Evolutionary conservation across 2,113 vertebrate species (phyloP).

Genomic region (Pteropus alecto): DNA sequence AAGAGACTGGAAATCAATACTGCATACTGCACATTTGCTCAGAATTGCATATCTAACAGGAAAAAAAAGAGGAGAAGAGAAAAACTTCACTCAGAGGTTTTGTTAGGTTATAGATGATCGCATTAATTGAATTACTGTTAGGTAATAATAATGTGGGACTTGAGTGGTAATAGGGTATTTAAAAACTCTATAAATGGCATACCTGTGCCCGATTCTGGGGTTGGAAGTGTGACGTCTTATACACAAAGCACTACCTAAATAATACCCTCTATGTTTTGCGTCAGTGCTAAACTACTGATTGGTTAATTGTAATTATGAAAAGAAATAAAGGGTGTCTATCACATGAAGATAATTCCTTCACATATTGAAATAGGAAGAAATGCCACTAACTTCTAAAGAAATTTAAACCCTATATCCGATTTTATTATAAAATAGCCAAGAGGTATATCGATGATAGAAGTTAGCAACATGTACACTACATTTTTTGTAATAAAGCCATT

Average conservation of each 20-base stretch:
- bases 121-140: conserved; percentile 63
- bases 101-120: conserved; percentile 57
- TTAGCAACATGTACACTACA: conserved; percentile 80
- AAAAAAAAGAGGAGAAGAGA: conserved; percentile 59
- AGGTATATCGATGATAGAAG: conserved; percentile 60
- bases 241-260: conserved; percentile 69
- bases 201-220: conserved; percentile 35
- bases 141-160: conserved; percentile 51
- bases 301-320: not conserved
- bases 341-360: conserved; percentile 44
- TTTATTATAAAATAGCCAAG: conserved; percentile 60
- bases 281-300: conserved; percentile 64
- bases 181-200: conserved; percentile 55
- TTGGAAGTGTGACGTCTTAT: conserved; percentile 60
- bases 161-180: conserved; percentile 57
- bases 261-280: conserved; percentile 47
- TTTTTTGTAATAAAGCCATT: conserved; percentile 79
- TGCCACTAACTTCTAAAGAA: conserved; percentile 73
- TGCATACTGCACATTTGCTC: conserved; percentile 70
- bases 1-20: conserved; percentile 67
- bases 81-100: conserved; percentile 65
- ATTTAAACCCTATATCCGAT: conserved; percentile 54
- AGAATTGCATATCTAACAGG: conserved; percentile 75
- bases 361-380: conserved; percentile 68
- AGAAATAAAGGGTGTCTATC: conserved; percentile 43